A percentile compares a stretch with the other conserved stretches of the same genome.
Evolutionary conservation across 2,888 invertebrate species (phyloP).

Genomic region (Chymomyza procnemis): DNA sequence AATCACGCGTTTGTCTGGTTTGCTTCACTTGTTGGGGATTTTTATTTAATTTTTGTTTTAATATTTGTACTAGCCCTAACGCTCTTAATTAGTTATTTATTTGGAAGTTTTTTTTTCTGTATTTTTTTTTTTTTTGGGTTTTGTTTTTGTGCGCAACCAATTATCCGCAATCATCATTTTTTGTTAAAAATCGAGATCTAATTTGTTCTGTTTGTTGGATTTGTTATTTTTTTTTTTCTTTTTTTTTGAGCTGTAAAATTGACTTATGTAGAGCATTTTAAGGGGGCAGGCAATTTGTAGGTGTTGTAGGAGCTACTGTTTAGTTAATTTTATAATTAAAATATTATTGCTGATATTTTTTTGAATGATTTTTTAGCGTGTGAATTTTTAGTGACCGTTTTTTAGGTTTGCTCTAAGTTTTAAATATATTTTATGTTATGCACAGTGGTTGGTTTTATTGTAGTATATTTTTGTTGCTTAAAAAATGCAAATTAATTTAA

Average conservation of each 20-base stretch:
- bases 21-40: too few species aligned
- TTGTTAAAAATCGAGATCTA: constrained; percentile 77
- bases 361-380: not conserved
- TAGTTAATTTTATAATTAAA: not conserved
- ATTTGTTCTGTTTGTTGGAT: constrained; percentile 30
- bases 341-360: not conserved
- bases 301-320: not conserved
- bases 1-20: constrained; percentile 33
- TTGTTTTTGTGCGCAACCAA: constrained; percentile 77
- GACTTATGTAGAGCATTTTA: not conserved
- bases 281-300: not conserved
- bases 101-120: not conserved
- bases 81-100: constrained; percentile 4
- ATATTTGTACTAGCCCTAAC: not conserved
- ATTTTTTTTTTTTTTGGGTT: constrained; percentile 7
- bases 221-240: constrained; percentile 4
- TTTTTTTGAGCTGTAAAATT: not conserved
- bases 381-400: not conserved
- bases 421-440: not conserved
- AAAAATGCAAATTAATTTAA: not conserved
- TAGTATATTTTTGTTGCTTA: not conserved
- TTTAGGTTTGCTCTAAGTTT: not conserved
- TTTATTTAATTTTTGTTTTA: not conserved
- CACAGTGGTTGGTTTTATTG: not conserved
- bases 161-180: constrained; percentile 79